Evolutionary conservation across 2,797 vertebrate species (phyloP), one percentile per base, ranked within the genome.

Genomic region (Hemibagrus guttatus): DNA sequence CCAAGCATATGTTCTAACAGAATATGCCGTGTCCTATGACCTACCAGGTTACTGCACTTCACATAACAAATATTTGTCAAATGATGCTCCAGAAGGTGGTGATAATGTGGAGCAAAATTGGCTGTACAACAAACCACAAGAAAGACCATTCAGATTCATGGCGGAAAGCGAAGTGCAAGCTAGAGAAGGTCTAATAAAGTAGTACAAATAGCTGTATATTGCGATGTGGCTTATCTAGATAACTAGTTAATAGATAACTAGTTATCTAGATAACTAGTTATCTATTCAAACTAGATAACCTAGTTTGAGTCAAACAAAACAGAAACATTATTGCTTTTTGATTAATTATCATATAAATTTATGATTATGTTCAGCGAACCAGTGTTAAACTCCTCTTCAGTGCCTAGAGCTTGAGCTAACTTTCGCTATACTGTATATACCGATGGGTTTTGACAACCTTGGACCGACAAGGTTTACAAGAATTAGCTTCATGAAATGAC

Each of bases 401-500:
- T 8, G 46, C 9, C 46, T 8, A 49, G 8, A 49, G 46, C 6
- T 49, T 49, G 9, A 49, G 8, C 8, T 49, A 49, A 8, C 46
- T 46, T 46, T n/a, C 23, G n/a, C n/a, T n/a, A n/a, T n/a, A 76
- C 52, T 19, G 14, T 59, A 21, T 59, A 59, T 23, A 8, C 19
- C 19, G 23, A 4, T 23, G 49, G 13, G 16, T 31, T 42, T 26
- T 49, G 26, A n/a, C 7, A 54, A 76, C 28, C 49, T 1, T 14
- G 49, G n/a, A 54, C 19, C 4, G 12, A 35, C 6, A 8, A 3
- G 9, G 56, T 63, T 19, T 19, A 71, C 0, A 8, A 71, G 39
- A 72, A 72, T 39, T 81, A 66, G 42, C 61, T n/a, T n/a, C 14
- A 49, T 81, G 23, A 81, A 81, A 64, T 28, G n/a, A 46, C 19